Base-by-base conservation (phyloP, 2,888 invertebrate species). In the Melangyna quadrimaculata region DNA sequence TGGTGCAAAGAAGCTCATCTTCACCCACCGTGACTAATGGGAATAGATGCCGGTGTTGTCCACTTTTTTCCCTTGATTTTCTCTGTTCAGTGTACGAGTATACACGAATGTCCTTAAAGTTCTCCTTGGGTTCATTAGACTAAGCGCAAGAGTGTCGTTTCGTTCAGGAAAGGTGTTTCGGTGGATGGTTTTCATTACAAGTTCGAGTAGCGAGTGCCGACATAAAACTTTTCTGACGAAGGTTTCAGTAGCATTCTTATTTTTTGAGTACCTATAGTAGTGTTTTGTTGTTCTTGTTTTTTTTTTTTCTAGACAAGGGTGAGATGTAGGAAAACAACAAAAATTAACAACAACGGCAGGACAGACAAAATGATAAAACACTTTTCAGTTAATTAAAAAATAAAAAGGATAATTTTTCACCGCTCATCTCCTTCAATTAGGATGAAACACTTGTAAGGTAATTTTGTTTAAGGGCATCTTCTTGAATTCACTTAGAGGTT, bases 301-400 rank as follows among this genome's bases (percentile, higher is more conserved):
- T 40, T 22, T 29, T 24, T 1, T 35, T 10, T 9, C 12, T 5
- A 32, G 63, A 48, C 53, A 59, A 37, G 78, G 74, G 65, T 27
- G 9, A 22, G 71, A 78, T 75, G 81, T 55, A 75, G 70, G 63
- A 74, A 61, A 70, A 87, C 55, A 71, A 74, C 79, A 79, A 84
- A n/a, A 78, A 65, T 75, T 75, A 78, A 78, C 67, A 78, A 75
- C 77, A 69, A 67, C 74, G 75, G 29, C 75, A 37, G 73, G 70
- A 71, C 70, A 70, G 87, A 87, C 86, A 78, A 71, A 86, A 87
- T 84, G 84, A 87, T 80, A 78, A 77, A 86, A 73, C 82, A 86
- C 73, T 88, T 88, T 88, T 79, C 81, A 88, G 88, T 87, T 88
- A 88, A 88, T 88, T 88, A 88, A 88, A 88, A 88, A 88, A 88